phyloP scores from a whole-genome alignment of 35 echinoderm and acorn worm genomes.

The Diadema setosum region DNA sequence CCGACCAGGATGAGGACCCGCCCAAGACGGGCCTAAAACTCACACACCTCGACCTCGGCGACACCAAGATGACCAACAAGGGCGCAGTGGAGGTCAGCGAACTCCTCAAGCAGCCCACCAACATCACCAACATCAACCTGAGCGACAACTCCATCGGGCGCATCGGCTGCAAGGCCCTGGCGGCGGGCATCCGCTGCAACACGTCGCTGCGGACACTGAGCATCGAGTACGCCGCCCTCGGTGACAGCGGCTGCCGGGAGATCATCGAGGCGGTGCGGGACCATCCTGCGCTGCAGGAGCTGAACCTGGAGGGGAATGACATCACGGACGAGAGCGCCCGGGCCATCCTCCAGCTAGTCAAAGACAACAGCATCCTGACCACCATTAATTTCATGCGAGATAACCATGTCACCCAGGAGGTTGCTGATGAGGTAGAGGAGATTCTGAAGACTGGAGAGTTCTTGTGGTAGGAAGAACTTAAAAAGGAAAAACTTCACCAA shows the following conservation, averaged over 20 bases:
- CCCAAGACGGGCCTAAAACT: slow-evolving; percentile 29
- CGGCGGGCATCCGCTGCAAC: slow-evolving; percentile 37
- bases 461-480: neutral
- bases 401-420: slow-evolving; percentile 37
- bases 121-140: slow-evolving; percentile 57
- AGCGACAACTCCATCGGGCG: slow-evolving; percentile 54
- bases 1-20: neutral
- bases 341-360: slow-evolving; percentile 60
- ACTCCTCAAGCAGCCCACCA: slow-evolving; percentile 43
- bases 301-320: slow-evolving; percentile 75
- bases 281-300: slow-evolving; percentile 39
- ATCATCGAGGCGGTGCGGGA: slow-evolving; percentile 60
- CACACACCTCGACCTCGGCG: slow-evolving; percentile 55
- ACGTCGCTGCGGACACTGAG: slow-evolving; percentile 48
- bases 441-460: slow-evolving; percentile 51
- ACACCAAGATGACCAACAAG: slow-evolving; percentile 60
- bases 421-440: slow-evolving; percentile 57
- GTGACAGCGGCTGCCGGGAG: slow-evolving; percentile 44
- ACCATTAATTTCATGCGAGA: slow-evolving; percentile 54
- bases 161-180: slow-evolving; percentile 57
- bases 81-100: slow-evolving; percentile 37
- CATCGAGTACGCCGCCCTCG: slow-evolving; percentile 42
- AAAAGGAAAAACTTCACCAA: too few relatives aligned
- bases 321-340: slow-evolving; percentile 46
- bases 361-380: slow-evolving; percentile 54